A percentile compares a stretch with the other conserved stretches of the same genome.
These are phyloP conservation scores for Corvus hawaiiensis DNA, from an alignment of 2,113 vertebrate genomes.

Conservation along the genomic window DNA sequence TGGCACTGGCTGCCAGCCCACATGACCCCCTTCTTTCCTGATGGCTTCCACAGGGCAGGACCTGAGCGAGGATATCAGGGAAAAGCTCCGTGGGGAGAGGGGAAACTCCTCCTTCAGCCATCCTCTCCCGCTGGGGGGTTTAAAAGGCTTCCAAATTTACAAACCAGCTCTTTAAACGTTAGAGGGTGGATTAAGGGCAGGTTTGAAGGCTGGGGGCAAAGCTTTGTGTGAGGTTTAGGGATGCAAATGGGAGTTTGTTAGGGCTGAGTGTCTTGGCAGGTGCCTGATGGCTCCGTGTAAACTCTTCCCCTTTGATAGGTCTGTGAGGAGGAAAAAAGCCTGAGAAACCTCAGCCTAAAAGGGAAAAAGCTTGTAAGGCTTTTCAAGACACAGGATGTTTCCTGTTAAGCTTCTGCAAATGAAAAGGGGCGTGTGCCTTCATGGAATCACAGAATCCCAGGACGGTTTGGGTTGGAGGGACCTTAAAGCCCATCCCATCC, in stretches of 20 bases:
- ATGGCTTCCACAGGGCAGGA: neutral
- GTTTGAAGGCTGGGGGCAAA: neutral
- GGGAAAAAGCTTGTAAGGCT: neutral
- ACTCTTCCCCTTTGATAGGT: neutral
- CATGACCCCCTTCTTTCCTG: neutral
- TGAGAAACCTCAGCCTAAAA: neutral
- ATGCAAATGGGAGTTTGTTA: neutral
- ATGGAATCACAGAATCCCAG: neutral
- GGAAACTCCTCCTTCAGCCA: neutral
- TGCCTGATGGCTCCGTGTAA: neutral
- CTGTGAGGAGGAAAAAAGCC: neutral
- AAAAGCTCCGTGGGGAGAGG: neutral
- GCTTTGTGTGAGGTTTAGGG: neutral
- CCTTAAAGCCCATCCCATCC: rapidly evolving
- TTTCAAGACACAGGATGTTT: neutral
- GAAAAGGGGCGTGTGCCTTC: neutral
- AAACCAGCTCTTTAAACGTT: neutral
- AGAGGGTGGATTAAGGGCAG: neutral
- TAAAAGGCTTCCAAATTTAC: neutral
- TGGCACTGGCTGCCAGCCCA: neutral
- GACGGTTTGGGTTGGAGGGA: too few relatives aligned
- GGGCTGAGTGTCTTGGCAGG: neutral
- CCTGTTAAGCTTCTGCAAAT: neutral
- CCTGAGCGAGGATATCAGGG: neutral
- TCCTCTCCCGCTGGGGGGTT: neutral